Evolutionary conservation across 2,797 vertebrate genomes (phyloP), one percentile per base, ranked within the genome.

Genomic region (Paramormyrops hopkinsi): DNA sequence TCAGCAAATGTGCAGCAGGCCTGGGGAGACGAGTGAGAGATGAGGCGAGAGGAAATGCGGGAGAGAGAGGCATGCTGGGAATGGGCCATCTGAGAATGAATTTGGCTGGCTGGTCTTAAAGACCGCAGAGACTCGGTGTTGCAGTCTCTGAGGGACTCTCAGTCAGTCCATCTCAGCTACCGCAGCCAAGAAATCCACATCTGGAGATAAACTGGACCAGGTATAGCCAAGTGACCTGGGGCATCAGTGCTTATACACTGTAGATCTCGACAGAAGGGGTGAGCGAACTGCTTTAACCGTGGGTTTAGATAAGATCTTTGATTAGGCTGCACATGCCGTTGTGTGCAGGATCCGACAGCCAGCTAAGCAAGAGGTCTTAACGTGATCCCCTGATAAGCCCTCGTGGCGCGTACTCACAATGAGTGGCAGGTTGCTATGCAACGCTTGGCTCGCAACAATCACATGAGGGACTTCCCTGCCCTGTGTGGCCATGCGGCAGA

Each of bases 391-490:
- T 69, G 54, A 62, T 65, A 62, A 87, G 56, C 86, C n/a, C 29
- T 87, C n/a, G 14, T 46, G 37, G 19, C 17, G 9, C 50, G 56
- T 65, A n/a, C 56, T 87, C 54, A 17, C 86, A 22, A 12, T 44
- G 33, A 86, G 85, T 5, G 29, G 50, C 51, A 44, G 59, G 89
- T 89, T 89, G 89, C 89, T 87, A 89, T 89, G 89, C 89, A 76
- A 89, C 89, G 56, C 84, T 89, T 25, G 25, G 84, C 89, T 53
- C 2, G 25, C 84, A 53, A 86, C 62, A 56, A 92, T 86, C 91
- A 92, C 92, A 91, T 90, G 65, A 12, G 88, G 91, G 90, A 92
- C 89, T 44, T 50, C 65, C 82, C 48, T 88, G 2, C 4, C 88
- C 90, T 90, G 85, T 73, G 88, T 8, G 25, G 29, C 25, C 85